Base-by-base conservation (phyloP, 2,797 vertebrate genomes). In the Sphaeramia orbicularis region DNA sequence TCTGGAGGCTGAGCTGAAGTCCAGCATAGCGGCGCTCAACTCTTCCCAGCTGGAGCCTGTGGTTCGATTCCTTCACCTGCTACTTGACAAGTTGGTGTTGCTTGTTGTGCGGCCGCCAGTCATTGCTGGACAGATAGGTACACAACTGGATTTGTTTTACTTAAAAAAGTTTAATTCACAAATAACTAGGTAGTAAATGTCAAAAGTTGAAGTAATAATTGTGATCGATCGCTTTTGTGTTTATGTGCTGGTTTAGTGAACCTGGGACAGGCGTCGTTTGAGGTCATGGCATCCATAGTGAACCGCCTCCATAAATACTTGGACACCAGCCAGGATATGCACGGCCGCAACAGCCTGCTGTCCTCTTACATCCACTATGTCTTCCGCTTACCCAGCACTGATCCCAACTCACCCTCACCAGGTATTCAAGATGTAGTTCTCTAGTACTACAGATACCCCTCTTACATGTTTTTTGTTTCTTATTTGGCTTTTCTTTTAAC, bases 61-160 rank as follows among this genome's bases (percentile, higher is more conserved):
- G 49, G 97, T 99, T 71, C 96, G 96, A 79, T 99, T 99, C 92
- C 97, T 99, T 88, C 97, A 99, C 91, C 96, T 98, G 78, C 93
- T 99, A 60, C 95, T 99, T 56, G 98, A 99, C 92, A 99, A 99
- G 91, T 86, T 99, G 93, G 97, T 99, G 86, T 88, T 99, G 86
- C 94, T 99, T 72, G 96, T 98, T 80, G 97, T 99, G 81, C 95
- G 98, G 71, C 97, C 98, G 2, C 98, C 98, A 1, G 94, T 99
- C 86, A 99, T 99, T 74, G 97, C 97, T 41, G 97, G 98, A 65
- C 98, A 99, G 93, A 99, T 99, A 86, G 98, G 98, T 99, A 95
- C 2, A 62, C 56, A 61, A 52, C 18, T 56, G 12, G 19, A 9
- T 44, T 13, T 13, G 16, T 24, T 5, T 10, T 14, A 42, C 32